Base-by-base conservation (phyloP, 2,797 vertebrate species). In the Squalus acanthias region DNA sequence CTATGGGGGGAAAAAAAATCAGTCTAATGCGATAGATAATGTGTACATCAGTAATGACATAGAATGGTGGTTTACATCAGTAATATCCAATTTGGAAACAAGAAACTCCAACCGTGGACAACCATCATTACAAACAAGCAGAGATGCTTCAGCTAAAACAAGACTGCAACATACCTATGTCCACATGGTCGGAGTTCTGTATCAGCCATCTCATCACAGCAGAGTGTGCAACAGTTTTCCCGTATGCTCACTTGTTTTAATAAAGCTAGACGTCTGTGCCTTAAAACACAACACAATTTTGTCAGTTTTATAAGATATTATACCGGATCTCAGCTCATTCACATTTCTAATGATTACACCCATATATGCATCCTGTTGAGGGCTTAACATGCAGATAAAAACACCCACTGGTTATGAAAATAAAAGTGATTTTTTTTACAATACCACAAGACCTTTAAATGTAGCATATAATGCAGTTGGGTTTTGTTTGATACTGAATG, bases 201-300 rank as follows among this genome's bases (percentile, higher is more conserved):
- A 98, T 99, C 99, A 96, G 99, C 99, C 96, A 99, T 98, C 97
- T 99, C 98, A 96, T 99, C 99, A 96, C 99, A 99, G 97, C 99
- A 99, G 97, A 99, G 98, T 0, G 99, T 99, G 97, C 99, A 99
- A 98, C 99, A 99, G 98, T 99, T 99, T 97, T 99, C 99, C 97
- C 98, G 97, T 97, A 99, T 99, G 97, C 99, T 99, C 97, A 99
- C 99, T 98, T 99, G 99, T 98, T 99, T 99, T 97, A 99, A 97
- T 97, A 99, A 98, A 97, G 99, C 99, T 97, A 98, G 97, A 70
- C 98, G 98, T 69, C 98, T 97, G 97, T 98, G 98, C 96, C 98
- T 98, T 97, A 91, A 39, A 96, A 3, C 29, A 76, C 33, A 96
- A 65, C 29, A 91, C 20, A 69, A 24, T 39, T 63, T 63, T 69